These are phyloP conservation scores for Lasaia peninsularis DNA, from an alignment of 1,140 invertebrate genomes.

Conservation along the genomic window DNA sequence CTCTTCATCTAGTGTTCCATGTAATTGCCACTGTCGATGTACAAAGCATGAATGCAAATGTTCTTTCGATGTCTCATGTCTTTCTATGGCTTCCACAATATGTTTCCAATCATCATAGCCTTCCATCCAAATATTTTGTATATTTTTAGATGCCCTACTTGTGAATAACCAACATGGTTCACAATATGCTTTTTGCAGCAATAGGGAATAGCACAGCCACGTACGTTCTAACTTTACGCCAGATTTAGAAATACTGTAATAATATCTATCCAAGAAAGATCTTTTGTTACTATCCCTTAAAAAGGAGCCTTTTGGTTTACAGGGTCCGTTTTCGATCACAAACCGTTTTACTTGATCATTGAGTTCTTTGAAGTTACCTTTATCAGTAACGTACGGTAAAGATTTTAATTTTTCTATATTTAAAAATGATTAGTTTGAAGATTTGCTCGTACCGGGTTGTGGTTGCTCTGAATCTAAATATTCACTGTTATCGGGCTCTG, in stretches of 20 bases:
- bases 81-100: conserved; percentile 30
- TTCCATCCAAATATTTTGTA: conserved; percentile 28
- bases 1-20: conserved; percentile 30
- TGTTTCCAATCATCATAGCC: conserved; percentile 31
- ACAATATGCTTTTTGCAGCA: conserved; percentile 28
- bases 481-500: conserved; percentile 24
- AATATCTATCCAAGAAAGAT: conserved; percentile 27
- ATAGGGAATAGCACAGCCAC: conserved; percentile 23
- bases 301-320: conserved; percentile 26
- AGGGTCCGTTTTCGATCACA: conserved; percentile 28
- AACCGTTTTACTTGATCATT: conserved; percentile 28
- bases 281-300: conserved; percentile 29
- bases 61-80: conserved; percentile 29
- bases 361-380: conserved; percentile 29
- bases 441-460: conserved; percentile 22
- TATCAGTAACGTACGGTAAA: conserved; percentile 28
- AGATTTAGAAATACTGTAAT: conserved; percentile 27
- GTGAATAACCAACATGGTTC: conserved; percentile 30
- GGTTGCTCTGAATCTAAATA: conserved; percentile 25
- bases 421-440: conserved; percentile 16
- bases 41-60: conserved; percentile 22
- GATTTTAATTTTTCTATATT: conserved; percentile 21
- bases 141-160: conserved; percentile 27
- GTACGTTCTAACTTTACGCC: conserved; percentile 27
- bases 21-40: conserved; percentile 23